Conservation (phyloP, 2,113 vertebrate genomes). For the Oncorhynchus mykiss region DNA sequence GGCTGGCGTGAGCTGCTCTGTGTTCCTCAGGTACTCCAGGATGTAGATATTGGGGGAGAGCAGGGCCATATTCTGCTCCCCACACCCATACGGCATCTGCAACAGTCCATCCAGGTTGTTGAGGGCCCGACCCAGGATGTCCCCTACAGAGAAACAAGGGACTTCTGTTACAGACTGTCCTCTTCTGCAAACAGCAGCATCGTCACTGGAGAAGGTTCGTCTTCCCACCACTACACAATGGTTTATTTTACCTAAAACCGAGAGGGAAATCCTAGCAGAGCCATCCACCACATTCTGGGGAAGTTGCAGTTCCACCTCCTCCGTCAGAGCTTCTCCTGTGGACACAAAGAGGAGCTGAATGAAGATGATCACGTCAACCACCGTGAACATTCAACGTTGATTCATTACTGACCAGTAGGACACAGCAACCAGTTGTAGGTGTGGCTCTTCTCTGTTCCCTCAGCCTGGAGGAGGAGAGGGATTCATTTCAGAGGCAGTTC, state of each 20-base stretch:
- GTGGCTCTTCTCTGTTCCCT: constrained; percentile 54
- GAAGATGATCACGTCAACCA: not conserved
- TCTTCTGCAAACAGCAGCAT: too few relatives aligned
- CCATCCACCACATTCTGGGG: constrained; percentile 59
- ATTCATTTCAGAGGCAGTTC: not conserved
- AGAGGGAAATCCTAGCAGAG: constrained; percentile 52
- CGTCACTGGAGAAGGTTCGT: too few relatives aligned
- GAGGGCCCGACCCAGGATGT: constrained; percentile 82
- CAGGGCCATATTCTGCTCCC: constrained; percentile 87
- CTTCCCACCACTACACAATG: not conserved
- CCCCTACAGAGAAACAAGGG: constrained; percentile 70
- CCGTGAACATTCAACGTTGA: not conserved
- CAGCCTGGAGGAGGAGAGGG: constrained; percentile 47
- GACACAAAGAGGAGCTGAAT: not conserved
- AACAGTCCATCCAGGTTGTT: constrained; percentile 79
- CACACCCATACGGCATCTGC: constrained; percentile 85
- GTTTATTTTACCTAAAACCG: constrained; percentile 63
- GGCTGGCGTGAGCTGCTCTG: constrained; percentile 79
- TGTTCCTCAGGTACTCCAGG: constrained; percentile 79
- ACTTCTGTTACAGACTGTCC: too few relatives aligned
- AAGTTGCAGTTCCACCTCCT: constrained; percentile 39
- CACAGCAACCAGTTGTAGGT: constrained; percentile 59
- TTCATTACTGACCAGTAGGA: constrained; percentile 54
- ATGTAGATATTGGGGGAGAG: constrained; percentile 89
- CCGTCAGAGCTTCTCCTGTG: constrained; percentile 42